Evolutionary conservation across 2,113 vertebrate species (phyloP).

Genomic region (Panthera tigris): DNA sequence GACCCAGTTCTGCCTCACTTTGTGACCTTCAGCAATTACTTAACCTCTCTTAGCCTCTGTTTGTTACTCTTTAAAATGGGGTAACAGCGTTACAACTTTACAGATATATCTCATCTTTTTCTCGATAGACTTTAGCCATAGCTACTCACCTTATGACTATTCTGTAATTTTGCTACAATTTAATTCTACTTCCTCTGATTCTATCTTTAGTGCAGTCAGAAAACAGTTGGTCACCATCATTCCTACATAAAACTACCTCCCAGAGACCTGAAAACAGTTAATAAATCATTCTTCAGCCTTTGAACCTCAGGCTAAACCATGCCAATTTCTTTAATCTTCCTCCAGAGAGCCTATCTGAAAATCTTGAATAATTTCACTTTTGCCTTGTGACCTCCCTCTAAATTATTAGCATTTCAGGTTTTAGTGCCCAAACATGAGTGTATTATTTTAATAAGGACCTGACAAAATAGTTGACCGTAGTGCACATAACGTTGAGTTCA

Average conservation of each 20-base stretch:
- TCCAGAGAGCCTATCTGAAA: conserved; percentile 35
- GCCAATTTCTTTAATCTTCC: conserved; percentile 30
- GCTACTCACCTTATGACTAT: neutral
- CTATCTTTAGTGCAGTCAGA: neutral
- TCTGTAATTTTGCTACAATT: conserved; percentile 37
- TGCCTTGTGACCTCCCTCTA: neutral
- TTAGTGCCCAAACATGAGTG: neutral
- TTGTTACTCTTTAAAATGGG: conserved; percentile 39
- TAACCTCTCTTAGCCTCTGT: conserved; percentile 6
- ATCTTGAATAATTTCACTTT: neutral
- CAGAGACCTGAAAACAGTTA: conserved; percentile 55
- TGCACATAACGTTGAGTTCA: neutral
- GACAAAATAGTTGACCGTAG: neutral
- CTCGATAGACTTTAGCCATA: neutral
- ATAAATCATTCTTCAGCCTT: conserved; percentile 57
- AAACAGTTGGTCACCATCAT: conserved; percentile 61
- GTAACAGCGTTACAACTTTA: conserved; percentile 36
- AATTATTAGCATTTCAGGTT: neutral
- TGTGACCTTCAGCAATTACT: neutral
- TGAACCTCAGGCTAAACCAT: conserved; percentile 53
- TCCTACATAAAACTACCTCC: conserved; percentile 38
- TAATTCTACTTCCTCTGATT: conserved; percentile 36
- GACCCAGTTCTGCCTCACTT: neutral
- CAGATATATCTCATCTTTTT: conserved; percentile 28
- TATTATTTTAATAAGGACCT: neutral